phyloP scores from a whole-genome alignment of 2,113 vertebrate species.

The Egretta garzetta region DNA sequence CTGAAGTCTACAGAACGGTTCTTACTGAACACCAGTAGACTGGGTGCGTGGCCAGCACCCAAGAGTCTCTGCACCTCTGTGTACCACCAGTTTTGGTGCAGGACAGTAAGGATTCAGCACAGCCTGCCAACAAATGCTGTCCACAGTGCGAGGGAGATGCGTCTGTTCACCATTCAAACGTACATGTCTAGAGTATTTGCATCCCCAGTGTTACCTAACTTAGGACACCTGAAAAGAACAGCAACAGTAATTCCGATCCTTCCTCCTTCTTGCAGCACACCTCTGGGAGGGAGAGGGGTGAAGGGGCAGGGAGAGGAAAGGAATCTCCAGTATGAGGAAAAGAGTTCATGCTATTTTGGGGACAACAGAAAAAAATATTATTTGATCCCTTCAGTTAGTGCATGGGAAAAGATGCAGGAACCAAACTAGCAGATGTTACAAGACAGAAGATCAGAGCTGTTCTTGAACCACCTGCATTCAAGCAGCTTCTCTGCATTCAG shows the following conservation, averaged over 20 bases:
- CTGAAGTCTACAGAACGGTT: neutral
- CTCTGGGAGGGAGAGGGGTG: neutral
- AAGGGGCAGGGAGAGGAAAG: neutral
- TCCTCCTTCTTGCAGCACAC: neutral
- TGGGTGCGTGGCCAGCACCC: neutral
- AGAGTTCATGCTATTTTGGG: neutral
- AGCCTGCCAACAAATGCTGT: neutral
- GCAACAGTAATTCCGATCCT: neutral
- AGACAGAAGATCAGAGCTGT: neutral
- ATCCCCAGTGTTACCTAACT: neutral
- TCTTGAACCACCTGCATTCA: neutral
- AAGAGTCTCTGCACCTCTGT: neutral
- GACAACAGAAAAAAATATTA: neutral
- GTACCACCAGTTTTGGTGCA: neutral
- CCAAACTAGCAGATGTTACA: neutral
- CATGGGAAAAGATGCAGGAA: neutral
- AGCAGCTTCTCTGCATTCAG: neutral
- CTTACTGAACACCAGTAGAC: neutral
- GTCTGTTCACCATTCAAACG: neutral
- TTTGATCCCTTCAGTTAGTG: neutral
- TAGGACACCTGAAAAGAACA: neutral
- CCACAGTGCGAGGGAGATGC: neutral
- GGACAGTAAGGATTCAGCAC: neutral
- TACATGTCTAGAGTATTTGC: neutral
- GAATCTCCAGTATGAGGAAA: neutral